Evolutionary conservation across 2,888 invertebrate species (phyloP), one percentile per base, ranked within the genome.

Genomic region (Sinopyrophorus schimmeli): DNA sequence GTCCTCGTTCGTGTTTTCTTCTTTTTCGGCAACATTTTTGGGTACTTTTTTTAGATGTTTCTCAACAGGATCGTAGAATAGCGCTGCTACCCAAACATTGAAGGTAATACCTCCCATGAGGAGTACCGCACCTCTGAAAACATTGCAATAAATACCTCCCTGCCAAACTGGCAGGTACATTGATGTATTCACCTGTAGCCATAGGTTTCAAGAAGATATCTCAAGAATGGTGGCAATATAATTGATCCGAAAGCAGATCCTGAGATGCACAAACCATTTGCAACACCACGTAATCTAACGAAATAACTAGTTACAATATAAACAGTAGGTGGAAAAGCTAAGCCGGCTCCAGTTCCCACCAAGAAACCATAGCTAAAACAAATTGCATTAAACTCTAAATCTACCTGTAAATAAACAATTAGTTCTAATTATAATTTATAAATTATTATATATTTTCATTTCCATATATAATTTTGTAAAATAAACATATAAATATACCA

Each of bases 251-350:
- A 79, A 0, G 92, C 90, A 60, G 89, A 89, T 9, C 92, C 92
- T 1, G 91, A 91, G 76, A 92, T 91, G 63, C 92, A 92, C 12
- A 92, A 81, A 0, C 92, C 92, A 72, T 92, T 92, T 27, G 92
- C 92, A 7, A 92, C 76, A 0, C 92, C 92, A 28, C 91, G 77
- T 5, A 84, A 74, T 31, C 83, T 80, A 26, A 87, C 84, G 72
- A 92, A 92, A 74, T 92, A 92, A 48, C 89, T 89, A 37, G 90
- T 90, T 57, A 92, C 91, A 60, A 92, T 91, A 73, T 92, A 91
- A 20, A 92, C 90, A 0, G 92, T 92, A 2, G 92, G 91, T 1
- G 92, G 92, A 74, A 92, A 92, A 1, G 90, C 85, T 5, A 92
- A 74, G 0, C 92, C 92, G 1, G 91, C 91, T 4, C 92, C 92